Evolutionary conservation across 1,140 invertebrate species (phyloP).

Genomic region (Brachionus angularis): DNA sequence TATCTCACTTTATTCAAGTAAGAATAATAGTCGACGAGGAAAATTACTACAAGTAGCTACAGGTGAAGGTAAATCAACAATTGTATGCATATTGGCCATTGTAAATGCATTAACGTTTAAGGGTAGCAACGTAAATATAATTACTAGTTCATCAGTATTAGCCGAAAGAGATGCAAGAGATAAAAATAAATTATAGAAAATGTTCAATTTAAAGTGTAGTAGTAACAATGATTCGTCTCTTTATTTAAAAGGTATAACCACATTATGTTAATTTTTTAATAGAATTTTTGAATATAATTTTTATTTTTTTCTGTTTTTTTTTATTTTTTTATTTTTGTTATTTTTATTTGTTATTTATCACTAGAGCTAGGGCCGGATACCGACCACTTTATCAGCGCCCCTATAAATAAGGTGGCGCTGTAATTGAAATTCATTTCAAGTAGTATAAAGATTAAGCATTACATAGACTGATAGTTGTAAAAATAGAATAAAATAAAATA

Average conservation of each 20-base stretch:
- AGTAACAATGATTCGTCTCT: not conserved
- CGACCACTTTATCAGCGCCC: no score
- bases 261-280: no score
- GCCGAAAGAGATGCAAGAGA: not conserved
- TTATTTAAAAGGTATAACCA: not conserved
- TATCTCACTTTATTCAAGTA: not conserved
- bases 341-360: no score
- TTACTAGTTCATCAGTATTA: slow-evolving; percentile 14
- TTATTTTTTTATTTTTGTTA: no score
- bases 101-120: not conserved
- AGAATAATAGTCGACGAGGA: not conserved
- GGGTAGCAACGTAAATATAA: not conserved
- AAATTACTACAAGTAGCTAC: slow-evolving; percentile 9
- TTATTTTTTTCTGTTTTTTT: no score
- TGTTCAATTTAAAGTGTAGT: slow-evolving; percentile 1
- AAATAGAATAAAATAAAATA: no score
- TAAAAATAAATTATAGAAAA: slow-evolving; percentile 1
- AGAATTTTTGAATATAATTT: no score
- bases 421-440: no score
- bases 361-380: no score
- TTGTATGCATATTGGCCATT: slow-evolving; percentile 25
- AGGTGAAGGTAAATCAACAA: slow-evolving; percentile 22
- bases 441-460: no score
- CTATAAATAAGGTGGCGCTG: no score
- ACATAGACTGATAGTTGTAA: no score